A percentile compares a stretch with the other conserved stretches of the same genome.
These are phyloP conservation scores for Octopus sinensis DNA, from an alignment of 1,140 invertebrate species.

Conservation along the genomic window DNA sequence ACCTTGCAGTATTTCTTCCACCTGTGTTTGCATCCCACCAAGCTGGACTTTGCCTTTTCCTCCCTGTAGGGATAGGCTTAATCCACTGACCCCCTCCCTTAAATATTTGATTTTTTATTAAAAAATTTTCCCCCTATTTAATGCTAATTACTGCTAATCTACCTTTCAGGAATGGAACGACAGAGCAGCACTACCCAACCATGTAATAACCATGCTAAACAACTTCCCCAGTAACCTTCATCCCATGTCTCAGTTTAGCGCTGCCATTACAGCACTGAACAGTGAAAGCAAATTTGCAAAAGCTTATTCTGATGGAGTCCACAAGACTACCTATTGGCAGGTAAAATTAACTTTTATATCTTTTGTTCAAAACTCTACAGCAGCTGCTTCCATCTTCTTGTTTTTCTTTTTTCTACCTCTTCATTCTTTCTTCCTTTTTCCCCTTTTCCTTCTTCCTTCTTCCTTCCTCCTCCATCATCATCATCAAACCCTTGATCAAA, in stretches of 20 bases:
- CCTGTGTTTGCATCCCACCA: no score
- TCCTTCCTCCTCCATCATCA: no score
- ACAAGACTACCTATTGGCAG: slow-evolving; percentile 88
- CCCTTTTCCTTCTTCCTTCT: no score
- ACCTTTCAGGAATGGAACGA: slow-evolving; percentile 75
- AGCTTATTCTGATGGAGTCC: slow-evolving; percentile 81
- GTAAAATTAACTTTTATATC: slow-evolving; percentile 54
- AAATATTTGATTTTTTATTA: background rate
- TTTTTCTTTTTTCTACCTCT: no score
- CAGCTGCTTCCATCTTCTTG: no score
- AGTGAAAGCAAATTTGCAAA: slow-evolving; percentile 91
- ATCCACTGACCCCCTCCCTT: background rate
- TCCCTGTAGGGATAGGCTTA: background rate
- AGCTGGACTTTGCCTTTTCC: background rate
- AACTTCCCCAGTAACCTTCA: slow-evolving; percentile 91
- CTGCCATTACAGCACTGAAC: slow-evolving; percentile 87
- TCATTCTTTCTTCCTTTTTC: no score
- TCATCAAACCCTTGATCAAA: no score
- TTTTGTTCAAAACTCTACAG: background rate
- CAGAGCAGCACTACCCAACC: slow-evolving; percentile 81
- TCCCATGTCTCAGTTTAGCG: slow-evolving; percentile 93
- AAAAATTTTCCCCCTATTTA: no score
- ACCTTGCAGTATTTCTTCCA: no score
- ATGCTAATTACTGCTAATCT: no score
- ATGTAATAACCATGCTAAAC: slow-evolving; percentile 92